Evolutionary conservation across 2,797 vertebrate genomes (phyloP), one percentile per base, ranked within the genome.

Genomic region (Schizopygopsis malacanthus): DNA sequence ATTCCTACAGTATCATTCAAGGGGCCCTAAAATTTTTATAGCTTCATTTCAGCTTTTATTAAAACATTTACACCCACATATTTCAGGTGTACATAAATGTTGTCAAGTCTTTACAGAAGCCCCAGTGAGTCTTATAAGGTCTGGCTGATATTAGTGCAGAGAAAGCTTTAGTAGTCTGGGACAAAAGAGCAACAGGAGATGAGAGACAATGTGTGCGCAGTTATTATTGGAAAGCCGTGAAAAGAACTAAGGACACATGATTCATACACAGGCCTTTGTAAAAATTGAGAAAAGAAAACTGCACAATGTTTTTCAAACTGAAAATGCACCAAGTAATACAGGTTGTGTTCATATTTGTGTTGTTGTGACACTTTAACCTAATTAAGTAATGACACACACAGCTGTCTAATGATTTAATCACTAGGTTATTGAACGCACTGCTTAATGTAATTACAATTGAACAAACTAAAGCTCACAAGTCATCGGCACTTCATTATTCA

Each of bases 131-230:
- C 18, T 13, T 6, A 16, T 9, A 76, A 1, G 25, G 18, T 63
- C 33, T 70, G 75, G 20, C 69, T 87, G 73, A 83, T 71, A 76
- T 69, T 59, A 63, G n/a, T 12, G 5, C 50, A 80, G 22, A n/a
- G 41, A 52, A 85, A 69, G 76, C 65, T 43, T 83, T 84, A 86
- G 84, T 90, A 88, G 92, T 91, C 87, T 91, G 90, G 93, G 90
- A 85, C 92, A 92, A 79, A 85, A 75, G 2, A 86, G 89, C 89
- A 89, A 90, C 84, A 86, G 87, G 87, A 90, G 89, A 91, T 89
- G 82, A 78, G 69, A 81, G 79, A 70, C 83, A 11, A 4, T 16
- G 15, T 72, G 54, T 86, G 89, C 89, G 90, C 91, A 65, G 91
- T 88, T 89, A 90, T 89, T 90, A 92, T 90, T 90, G 83, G 86